phyloP scores from a whole-genome alignment of 2,888 invertebrate species.

The Drosophila nigritarsus region DNA sequence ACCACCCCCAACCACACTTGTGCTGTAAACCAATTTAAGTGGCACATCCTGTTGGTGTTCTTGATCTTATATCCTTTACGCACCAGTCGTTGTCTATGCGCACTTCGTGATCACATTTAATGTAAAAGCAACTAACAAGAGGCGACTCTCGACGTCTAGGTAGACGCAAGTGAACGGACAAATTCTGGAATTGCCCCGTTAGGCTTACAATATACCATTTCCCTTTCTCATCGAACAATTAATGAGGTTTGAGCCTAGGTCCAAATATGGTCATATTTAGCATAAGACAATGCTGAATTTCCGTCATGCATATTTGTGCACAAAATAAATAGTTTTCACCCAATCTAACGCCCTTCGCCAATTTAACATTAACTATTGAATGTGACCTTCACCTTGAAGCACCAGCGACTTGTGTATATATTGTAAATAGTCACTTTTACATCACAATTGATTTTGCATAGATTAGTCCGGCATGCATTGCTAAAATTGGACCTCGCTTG shows the following conservation, averaged over 20 bases:
- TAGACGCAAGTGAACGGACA: not conserved
- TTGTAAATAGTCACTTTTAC: no score
- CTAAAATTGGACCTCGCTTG: no score
- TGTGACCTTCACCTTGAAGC: not conserved
- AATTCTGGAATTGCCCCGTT: not conserved
- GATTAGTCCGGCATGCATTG: no score
- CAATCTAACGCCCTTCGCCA: not conserved
- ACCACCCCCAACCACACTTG: slow-evolving; percentile 13
- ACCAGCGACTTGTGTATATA: not conserved
- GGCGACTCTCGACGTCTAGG: not conserved
- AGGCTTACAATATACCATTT: not conserved
- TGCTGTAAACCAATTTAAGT: slow-evolving; percentile 31
- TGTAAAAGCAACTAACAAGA: not conserved
- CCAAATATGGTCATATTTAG: not conserved
- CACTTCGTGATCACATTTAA: slow-evolving; percentile 77
- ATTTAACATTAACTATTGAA: not conserved
- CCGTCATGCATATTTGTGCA: not conserved
- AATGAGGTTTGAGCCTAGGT: not conserved
- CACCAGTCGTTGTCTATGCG: no score
- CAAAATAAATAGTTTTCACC: not conserved
- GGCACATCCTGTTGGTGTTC: slow-evolving; percentile 26
- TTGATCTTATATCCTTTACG: slow-evolving; percentile 54
- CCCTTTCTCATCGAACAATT: not conserved
- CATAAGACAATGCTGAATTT: not conserved
- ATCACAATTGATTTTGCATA: no score